Evolutionary conservation across 2,888 invertebrate genomes (phyloP).

Genomic region (Cephus pulcher): DNA sequence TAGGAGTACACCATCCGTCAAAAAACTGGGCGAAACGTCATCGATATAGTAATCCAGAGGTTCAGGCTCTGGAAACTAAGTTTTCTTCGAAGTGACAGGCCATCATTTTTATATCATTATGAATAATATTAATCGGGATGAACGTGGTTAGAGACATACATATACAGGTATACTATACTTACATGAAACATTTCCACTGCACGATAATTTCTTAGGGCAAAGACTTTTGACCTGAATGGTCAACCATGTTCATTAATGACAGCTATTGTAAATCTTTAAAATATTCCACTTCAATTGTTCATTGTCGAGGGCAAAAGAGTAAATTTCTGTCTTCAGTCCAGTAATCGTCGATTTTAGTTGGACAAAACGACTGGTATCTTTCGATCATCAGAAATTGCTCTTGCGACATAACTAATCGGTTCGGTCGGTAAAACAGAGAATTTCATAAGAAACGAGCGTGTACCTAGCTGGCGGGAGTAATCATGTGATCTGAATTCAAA

Average conservation of each 20-base stretch:
- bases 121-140: neutral
- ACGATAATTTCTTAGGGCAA: neutral
- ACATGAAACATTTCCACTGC: neutral
- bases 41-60: conserved; percentile 28
- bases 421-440: neutral
- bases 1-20: conserved; percentile 11
- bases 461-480: neutral
- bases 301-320: neutral
- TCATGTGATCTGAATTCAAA: neutral
- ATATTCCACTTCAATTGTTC: neutral
- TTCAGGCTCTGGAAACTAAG: conserved; percentile 33
- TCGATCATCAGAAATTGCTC: too few species aligned
- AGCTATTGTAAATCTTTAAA: neutral
- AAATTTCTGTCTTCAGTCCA: too few species aligned
- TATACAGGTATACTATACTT: neutral
- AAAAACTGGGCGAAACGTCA: conserved; percentile 25
- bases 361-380: too few species aligned
- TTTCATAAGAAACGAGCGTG: neutral
- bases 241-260: neutral
- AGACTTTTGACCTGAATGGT: neutral
- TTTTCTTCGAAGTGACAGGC: neutral
- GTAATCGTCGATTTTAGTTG: too few species aligned
- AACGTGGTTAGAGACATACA: neutral
- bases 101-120: neutral
- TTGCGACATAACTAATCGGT: neutral